These are phyloP conservation scores for Amniataba percoides DNA, from an alignment of 2,797 vertebrate genomes.

Conservation along the genomic window DNA sequence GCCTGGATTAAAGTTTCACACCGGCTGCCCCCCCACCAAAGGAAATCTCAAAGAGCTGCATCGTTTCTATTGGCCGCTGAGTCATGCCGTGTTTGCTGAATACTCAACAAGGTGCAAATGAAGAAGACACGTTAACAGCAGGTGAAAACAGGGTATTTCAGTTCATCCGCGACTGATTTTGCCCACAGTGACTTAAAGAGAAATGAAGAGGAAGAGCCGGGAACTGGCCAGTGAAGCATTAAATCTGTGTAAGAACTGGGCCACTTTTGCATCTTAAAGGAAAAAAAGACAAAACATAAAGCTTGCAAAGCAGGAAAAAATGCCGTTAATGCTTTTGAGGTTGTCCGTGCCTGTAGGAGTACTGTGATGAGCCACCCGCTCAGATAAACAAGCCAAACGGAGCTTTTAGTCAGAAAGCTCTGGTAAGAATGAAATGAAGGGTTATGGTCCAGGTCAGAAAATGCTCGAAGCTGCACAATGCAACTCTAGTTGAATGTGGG, in stretches of 20 bases:
- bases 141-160: neutral
- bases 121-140: neutral
- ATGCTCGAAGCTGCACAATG: conserved; percentile 9
- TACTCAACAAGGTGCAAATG: neutral
- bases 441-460: conserved; percentile 39
- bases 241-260: neutral
- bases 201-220: neutral
- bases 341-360: conserved; percentile 15
- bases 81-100: no score
- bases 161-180: neutral
- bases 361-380: conserved; percentile 7
- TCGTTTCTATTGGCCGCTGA: neutral
- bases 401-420: conserved; percentile 48
- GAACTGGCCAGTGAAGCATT: neutral
- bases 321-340: neutral
- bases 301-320: neutral
- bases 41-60: neutral
- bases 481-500: conserved; percentile 15
- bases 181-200: neutral
- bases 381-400: conserved; percentile 14
- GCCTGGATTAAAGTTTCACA: neutral
- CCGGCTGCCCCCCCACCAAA: no score
- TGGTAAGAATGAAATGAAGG: conserved; percentile 25
- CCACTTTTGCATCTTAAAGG: neutral
- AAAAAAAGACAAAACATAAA: neutral